Percentiles rank a stretch among this genome's conserved stretches.
Conservation (phyloP, 2,113 vertebrate genomes). For the Danio rerio region DNA sequence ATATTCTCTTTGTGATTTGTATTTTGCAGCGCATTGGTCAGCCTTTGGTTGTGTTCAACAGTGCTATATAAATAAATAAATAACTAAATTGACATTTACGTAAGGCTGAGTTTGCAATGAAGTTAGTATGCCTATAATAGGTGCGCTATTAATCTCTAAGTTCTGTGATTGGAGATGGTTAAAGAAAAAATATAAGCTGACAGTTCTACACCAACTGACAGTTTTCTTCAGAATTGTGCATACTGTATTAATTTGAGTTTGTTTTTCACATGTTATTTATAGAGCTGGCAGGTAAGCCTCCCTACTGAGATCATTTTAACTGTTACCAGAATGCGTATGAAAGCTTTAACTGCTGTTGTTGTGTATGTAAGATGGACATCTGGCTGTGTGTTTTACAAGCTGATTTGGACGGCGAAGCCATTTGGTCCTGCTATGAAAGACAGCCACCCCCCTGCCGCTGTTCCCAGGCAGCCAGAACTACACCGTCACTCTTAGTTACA, state of each 20-base stretch:
- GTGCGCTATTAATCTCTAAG: not conserved
- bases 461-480: slow-evolving; percentile 34
- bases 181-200: slow-evolving; percentile 8
- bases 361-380: slow-evolving; percentile 31
- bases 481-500: slow-evolving; percentile 45
- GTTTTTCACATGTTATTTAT: slow-evolving; percentile 5
- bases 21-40: no score
- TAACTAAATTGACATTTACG: not conserved
- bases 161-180: not conserved
- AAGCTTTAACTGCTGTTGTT: slow-evolving; percentile 23
- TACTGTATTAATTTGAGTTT: not conserved
- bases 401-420: slow-evolving; percentile 23
- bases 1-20: no score
- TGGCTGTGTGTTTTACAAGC: slow-evolving; percentile 40
- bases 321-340: slow-evolving; percentile 25
- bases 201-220: not conserved
- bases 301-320: not conserved
- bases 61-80: no score
- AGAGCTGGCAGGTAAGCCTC: slow-evolving; percentile 6
- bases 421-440: slow-evolving; percentile 36
- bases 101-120: not conserved
- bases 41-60: no score
- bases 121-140: not conserved
- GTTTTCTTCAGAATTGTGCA: not conserved
- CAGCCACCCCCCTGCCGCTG: not conserved